Evolutionary conservation across 1,140 invertebrate species (phyloP), one percentile per base, ranked within the genome.

Genomic region (Heliconius eleuchia): DNA sequence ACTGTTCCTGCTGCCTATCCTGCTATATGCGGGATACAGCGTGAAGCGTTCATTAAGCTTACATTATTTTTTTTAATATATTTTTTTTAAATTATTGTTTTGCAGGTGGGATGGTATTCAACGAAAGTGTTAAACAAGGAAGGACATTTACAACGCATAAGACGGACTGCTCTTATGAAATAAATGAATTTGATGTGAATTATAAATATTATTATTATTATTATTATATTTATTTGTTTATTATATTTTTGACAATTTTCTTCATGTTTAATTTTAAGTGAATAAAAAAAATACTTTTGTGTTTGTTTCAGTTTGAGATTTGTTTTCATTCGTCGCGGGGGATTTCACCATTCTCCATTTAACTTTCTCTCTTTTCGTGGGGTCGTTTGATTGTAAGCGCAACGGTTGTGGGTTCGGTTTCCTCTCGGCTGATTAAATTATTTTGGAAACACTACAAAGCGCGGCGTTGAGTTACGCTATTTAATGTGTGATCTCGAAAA

Each of bases 101-200:
- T 34, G 0, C 82, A 92, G 89, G 88, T 91, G 46, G 88, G 89
- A 23, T 93, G 91, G 91, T 88, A 86, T 73, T 85, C 88, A 0
- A 79, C 81, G 1, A 79, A 39, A 76, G 71, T 46, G 7, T 50
- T 30, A 9, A 86, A 82, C 73, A 89, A 90, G 71, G 55, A 86
- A 30, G 73, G 87, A n/a, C 87, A 86, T 30, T 76, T 88, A 42
- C 91, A 89, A 76, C 84, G 91, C 7, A 74, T 91, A 16, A 73
- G 91, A 16, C 83, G 91, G 8, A 89, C 91, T 1, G 86, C 88
- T 5, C 91, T 89, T 0, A 90, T 91, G 78, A 92, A 92, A 81
- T 93, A 52, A 19, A 71, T 66, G 13, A 72, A 19, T 57, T 57
- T 57, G 19, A 57, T 23, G 55, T 66, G 60, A 66, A 66, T 66